A percentile compares a stretch with the other conserved stretches of the same genome.
Evolutionary conservation across 1,140 invertebrate genomes (phyloP).

Genomic region (Chironomus tepperi): DNA sequence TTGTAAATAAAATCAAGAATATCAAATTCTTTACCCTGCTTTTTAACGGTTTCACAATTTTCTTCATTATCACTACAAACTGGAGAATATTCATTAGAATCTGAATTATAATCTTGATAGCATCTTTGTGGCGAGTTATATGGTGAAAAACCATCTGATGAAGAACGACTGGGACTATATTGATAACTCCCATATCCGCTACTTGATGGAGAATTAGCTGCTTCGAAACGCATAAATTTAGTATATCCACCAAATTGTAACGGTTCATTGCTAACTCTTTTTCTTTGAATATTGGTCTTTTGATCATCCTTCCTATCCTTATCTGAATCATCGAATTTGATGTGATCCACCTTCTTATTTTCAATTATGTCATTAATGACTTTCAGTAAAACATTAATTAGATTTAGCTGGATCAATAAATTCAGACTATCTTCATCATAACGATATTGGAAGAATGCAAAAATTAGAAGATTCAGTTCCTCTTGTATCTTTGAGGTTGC

Average conservation of each 20-base stretch:
- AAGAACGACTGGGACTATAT: conserved; percentile 8
- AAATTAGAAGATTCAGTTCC: conserved; percentile 33
- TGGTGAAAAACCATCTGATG: neutral
- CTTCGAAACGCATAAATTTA: neutral
- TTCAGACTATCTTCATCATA: neutral
- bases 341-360: neutral
- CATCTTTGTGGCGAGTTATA: neutral
- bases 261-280: neutral
- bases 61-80: conserved; percentile 17
- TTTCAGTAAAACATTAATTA: neutral
- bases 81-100: conserved; percentile 38
- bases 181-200: neutral
- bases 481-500: conserved; percentile 33
- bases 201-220: neutral
- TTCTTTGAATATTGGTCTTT: too few species aligned
- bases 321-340: neutral
- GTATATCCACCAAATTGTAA: too few species aligned
- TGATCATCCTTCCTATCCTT: neutral
- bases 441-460: neutral
- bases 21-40: neutral
- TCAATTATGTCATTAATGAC: neutral
- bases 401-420: neutral
- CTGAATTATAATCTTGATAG: conserved; percentile 30
- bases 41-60: neutral
- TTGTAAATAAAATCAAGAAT: neutral